These are phyloP conservation scores for Polypterus senegalus DNA, from an alignment of 2,113 vertebrate species.

Conservation along the genomic window DNA sequence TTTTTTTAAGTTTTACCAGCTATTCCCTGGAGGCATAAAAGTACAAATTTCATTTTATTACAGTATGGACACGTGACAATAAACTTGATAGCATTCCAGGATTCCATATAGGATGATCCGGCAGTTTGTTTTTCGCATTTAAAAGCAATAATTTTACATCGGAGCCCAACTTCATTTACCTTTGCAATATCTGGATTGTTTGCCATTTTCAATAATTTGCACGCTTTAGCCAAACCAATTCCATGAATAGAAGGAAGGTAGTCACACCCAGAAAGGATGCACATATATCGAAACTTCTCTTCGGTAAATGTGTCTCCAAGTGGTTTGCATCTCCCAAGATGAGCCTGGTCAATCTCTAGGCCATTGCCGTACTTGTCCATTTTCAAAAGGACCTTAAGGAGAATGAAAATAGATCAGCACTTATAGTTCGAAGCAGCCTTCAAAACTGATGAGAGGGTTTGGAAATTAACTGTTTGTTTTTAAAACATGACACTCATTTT, in stretches of 20 bases:
- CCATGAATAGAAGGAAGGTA: slow-evolving; percentile 87
- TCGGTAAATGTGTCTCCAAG: slow-evolving; percentile 87
- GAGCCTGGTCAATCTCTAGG: slow-evolving; percentile 74
- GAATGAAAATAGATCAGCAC: slow-evolving; percentile 6
- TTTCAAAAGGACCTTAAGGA: slow-evolving; percentile 81
- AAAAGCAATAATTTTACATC: too few species aligned
- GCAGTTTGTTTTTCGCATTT: too few species aligned
- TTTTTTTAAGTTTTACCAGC: too few species aligned
- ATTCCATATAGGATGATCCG: too few species aligned
- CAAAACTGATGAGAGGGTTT: neutral
- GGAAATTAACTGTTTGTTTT: too few species aligned
- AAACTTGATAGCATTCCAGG: too few species aligned
- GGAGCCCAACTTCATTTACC: slow-evolving; percentile 41
- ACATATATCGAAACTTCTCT: slow-evolving; percentile 95
- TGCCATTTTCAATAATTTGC: slow-evolving; percentile 74
- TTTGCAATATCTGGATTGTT: slow-evolving; percentile 87
- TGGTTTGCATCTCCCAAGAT: slow-evolving; percentile 74
- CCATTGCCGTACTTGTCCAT: slow-evolving; percentile 91
- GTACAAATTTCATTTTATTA: too few species aligned
- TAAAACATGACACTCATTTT: too few species aligned
- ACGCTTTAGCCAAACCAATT: slow-evolving; percentile 88
- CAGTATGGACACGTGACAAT: too few species aligned
- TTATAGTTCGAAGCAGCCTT: too few species aligned
- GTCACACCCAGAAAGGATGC: slow-evolving; percentile 96
- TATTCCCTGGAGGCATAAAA: too few species aligned